phyloP scores from a whole-genome alignment of 2,113 vertebrate species.

The Glareola pratincola region DNA sequence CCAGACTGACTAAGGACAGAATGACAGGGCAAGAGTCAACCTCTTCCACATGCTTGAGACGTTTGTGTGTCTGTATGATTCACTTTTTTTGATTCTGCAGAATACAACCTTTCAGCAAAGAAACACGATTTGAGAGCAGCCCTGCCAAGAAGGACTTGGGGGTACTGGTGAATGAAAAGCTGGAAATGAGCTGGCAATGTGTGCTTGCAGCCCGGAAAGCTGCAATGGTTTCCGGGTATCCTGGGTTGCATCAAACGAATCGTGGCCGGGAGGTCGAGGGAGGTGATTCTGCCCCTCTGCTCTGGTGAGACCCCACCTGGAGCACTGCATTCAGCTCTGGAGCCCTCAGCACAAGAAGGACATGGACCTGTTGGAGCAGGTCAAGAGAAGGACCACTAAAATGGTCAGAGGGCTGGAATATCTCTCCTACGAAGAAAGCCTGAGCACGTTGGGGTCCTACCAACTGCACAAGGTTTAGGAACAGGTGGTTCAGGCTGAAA shows the following conservation, averaged over 20 bases:
- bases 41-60: neutral
- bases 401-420: neutral
- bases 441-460: neutral
- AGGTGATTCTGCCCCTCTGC: neutral
- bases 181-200: neutral
- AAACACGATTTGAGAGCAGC: neutral
- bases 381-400: neutral
- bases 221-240: too few relatives aligned
- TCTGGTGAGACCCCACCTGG: neutral
- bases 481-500: neutral
- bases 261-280: fast-evolving
- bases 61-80: neutral
- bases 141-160: neutral
- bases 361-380: fast-evolving
- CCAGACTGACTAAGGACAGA: neutral
- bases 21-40: neutral
- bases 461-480: neutral
- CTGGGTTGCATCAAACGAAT: neutral
- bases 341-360: neutral
- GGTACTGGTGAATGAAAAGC: neutral
- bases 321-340: neutral
- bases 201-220: neutral
- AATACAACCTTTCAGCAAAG: neutral
- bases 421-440: neutral
- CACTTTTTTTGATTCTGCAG: neutral